phyloP scores from a whole-genome alignment of 2,888 invertebrate species.

The Polyommatus iphigenia region DNA sequence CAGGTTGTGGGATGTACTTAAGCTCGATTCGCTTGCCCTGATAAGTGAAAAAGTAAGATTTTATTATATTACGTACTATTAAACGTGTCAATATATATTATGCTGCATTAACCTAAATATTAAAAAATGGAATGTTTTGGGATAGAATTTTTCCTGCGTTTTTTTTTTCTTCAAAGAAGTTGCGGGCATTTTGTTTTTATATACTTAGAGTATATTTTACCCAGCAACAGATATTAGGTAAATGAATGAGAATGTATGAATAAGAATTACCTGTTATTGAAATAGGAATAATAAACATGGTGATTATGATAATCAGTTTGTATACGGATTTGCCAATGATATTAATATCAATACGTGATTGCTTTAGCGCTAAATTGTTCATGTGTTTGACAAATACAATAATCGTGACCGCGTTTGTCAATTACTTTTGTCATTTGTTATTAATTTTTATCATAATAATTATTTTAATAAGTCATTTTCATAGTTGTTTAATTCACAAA shows the following conservation, averaged over 20 bases:
- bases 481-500: too few species aligned
- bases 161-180: too few species aligned
- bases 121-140: too few species aligned
- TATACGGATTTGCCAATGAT: conserved; percentile 5
- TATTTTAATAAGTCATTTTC: too few species aligned
- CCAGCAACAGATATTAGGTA: background rate
- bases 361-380: background rate
- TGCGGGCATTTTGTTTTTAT: too few species aligned
- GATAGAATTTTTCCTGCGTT: too few species aligned
- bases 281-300: background rate
- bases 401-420: background rate
- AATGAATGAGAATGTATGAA: background rate
- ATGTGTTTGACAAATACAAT: background rate
- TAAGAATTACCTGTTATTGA: conserved; percentile 3
- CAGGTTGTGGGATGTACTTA: too few species aligned
- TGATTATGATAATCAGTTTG: conserved; percentile 5
- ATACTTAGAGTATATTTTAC: background rate
- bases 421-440: background rate
- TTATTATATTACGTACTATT: too few species aligned
- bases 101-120: too few species aligned
- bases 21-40: too few species aligned
- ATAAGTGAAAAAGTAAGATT: too few species aligned
- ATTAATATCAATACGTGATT: conserved; percentile 16
- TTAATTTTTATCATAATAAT: background rate
- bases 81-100: too few species aligned